Conservation (phyloP, 2,888 invertebrate genomes). For the Drosophila mettleri region DNA sequence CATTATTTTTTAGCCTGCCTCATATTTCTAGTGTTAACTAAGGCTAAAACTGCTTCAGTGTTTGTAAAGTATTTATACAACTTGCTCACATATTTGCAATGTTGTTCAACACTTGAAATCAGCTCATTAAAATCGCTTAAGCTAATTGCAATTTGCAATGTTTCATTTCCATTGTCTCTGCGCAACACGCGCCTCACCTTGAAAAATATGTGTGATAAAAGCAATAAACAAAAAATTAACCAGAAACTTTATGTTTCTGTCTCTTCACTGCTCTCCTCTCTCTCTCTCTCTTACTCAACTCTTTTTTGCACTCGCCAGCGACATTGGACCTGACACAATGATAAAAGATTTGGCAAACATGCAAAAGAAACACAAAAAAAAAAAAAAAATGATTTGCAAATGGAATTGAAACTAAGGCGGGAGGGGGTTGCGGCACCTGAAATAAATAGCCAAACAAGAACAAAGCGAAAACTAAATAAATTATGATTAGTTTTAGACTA, state of each 20-base stretch:
- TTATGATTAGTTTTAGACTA: constrained; percentile 45
- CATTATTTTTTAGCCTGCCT: no score
- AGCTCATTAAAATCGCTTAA: constrained; percentile 34
- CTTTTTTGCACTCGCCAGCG: constrained; percentile 35
- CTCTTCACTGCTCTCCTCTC: not conserved
- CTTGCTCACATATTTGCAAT: not conserved
- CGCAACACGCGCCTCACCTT: constrained; percentile 41
- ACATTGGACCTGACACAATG: constrained; percentile 65
- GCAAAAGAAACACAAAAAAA: constrained; percentile 28
- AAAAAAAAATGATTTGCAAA: constrained; percentile 54
- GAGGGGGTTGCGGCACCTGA: constrained; percentile 20
- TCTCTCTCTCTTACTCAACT: constrained; percentile 20
- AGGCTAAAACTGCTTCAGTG: no score
- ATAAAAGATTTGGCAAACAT: constrained; percentile 62
- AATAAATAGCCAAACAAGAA: constrained; percentile 43
- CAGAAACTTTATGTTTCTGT: constrained; percentile 20
- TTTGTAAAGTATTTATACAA: not conserved
- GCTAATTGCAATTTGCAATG: constrained; percentile 43
- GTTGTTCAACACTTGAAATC: constrained; percentile 5
- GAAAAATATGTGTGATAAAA: constrained; percentile 26
- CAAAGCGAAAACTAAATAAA: constrained; percentile 35
- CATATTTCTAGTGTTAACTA: no score
- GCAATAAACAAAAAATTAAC: constrained; percentile 10
- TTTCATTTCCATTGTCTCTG: constrained; percentile 36
- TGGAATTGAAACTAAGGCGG: constrained; percentile 44